phyloP scores from a whole-genome alignment of 2,797 vertebrate species.

The Thaleichthys pacificus region DNA sequence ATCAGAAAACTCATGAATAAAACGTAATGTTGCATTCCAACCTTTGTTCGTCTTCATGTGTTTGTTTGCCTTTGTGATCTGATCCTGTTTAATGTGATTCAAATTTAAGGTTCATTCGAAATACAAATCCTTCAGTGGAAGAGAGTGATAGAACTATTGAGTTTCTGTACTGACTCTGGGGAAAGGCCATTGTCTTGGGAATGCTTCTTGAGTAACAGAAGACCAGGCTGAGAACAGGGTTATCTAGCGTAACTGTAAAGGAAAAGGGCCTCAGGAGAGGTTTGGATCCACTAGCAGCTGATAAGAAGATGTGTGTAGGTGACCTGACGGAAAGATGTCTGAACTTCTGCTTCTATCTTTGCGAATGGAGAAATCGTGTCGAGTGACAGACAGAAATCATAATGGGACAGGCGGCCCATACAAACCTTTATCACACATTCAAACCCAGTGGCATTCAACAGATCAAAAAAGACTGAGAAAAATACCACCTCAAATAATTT shows the following conservation, averaged over 20 bases:
- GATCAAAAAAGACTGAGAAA: too few species aligned
- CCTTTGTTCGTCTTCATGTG: background rate
- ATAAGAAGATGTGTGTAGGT: conserved; percentile 5
- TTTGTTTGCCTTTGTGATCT: conserved; percentile 9
- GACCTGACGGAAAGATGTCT: background rate
- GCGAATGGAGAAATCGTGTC: background rate
- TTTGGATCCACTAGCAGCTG: background rate
- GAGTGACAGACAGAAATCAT: background rate
- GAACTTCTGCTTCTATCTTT: background rate
- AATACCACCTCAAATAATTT: too few species aligned
- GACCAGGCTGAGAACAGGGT: background rate
- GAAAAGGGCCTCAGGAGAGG: background rate
- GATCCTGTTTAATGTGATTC: background rate
- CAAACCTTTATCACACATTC: background rate
- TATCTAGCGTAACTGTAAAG: background rate
- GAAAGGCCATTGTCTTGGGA: background rate
- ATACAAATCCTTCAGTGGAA: background rate
- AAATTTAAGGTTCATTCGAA: too few species aligned
- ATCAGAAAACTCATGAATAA: conserved; percentile 20
- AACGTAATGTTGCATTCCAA: conserved; percentile 31
- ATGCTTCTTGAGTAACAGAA: background rate
- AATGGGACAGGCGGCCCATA: background rate
- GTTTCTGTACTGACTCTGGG: background rate
- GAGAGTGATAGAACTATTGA: background rate
- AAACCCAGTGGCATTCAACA: background rate